phyloP scores from a whole-genome alignment of 2,113 vertebrate genomes.

The Toxotes chatareus region DNA sequence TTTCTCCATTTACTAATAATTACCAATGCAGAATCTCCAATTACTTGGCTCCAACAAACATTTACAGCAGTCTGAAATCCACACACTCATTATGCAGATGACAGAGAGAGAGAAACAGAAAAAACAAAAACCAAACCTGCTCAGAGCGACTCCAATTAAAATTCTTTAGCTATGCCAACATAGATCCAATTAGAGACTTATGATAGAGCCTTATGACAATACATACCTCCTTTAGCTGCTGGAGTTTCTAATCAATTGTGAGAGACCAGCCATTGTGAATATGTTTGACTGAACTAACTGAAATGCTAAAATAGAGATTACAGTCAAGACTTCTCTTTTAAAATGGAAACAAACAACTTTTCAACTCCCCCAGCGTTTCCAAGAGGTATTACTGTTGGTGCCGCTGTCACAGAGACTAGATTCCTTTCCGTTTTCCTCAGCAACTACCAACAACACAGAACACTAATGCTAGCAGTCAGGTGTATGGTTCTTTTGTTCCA shows the following conservation, averaged over 20 bases:
- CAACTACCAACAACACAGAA: too few relatives aligned
- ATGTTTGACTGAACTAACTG: slow-evolving; percentile 33
- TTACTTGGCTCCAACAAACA: slow-evolving; percentile 80
- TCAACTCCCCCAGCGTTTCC: too few relatives aligned
- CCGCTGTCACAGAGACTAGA: too few relatives aligned
- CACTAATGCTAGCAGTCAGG: too few relatives aligned
- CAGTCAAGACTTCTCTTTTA: slow-evolving; percentile 9
- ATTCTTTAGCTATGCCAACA: slow-evolving; percentile 75
- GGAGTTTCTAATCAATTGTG: slow-evolving; percentile 46
- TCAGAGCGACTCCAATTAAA: slow-evolving; percentile 84
- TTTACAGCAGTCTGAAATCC: slow-evolving; percentile 77
- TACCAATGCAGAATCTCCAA: slow-evolving; percentile 80
- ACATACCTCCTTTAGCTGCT: slow-evolving; percentile 45
- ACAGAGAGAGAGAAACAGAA: slow-evolving; percentile 56
- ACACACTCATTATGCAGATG: slow-evolving; percentile 82
- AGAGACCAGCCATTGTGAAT: slow-evolving; percentile 46
- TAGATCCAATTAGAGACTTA: slow-evolving; percentile 55
- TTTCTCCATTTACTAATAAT: slow-evolving; percentile 86
- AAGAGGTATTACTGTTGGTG: too few relatives aligned
- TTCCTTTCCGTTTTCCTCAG: too few relatives aligned
- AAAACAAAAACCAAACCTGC: slow-evolving; percentile 70
- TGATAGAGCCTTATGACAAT: slow-evolving; percentile 60
- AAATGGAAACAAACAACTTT: too few relatives aligned
- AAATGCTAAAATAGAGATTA: slow-evolving; percentile 46
- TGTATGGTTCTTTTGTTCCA: too few relatives aligned